A percentile compares a stretch with the other conserved stretches of the same genome.
Evolutionary conservation across 2,888 invertebrate species (phyloP).

Genomic region (Halictus quadricinctus): DNA sequence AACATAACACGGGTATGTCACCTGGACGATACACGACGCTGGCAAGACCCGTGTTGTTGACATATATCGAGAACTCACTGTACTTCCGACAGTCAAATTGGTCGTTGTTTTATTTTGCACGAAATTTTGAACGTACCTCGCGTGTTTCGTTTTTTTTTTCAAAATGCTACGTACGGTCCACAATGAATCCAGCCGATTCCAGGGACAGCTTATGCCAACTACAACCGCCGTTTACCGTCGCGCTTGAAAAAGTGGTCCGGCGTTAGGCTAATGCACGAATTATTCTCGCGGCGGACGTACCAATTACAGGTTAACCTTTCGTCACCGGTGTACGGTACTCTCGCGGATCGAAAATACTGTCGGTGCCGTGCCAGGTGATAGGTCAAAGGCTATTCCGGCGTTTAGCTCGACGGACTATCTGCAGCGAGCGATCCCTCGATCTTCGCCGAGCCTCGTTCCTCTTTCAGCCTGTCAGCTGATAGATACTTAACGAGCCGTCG

Average conservation of each 20-base stretch:
- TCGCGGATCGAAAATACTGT: constrained; percentile 46
- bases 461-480: constrained; percentile 50
- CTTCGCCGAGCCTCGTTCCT: constrained; percentile 31
- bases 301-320: constrained; percentile 59
- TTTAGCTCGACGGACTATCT: constrained; percentile 35
- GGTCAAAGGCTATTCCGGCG: constrained; percentile 60
- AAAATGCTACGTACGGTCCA: neutral
- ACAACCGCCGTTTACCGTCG: neutral
- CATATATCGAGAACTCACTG: too few relatives aligned
- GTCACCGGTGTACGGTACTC: constrained; percentile 55
- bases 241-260: neutral
- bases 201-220: neutral
- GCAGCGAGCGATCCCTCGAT: constrained; percentile 33
- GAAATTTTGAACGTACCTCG: neutral
- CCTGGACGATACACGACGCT: too few relatives aligned
- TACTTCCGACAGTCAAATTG: too few relatives aligned
- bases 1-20: too few relatives aligned
- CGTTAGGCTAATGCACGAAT: constrained; percentile 33
- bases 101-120: too few relatives aligned
- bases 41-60: too few relatives aligned
- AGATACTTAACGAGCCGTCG: constrained; percentile 65
- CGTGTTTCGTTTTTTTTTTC: neutral
- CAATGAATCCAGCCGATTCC: neutral
- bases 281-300: constrained; percentile 49
- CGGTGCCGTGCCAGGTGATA: constrained; percentile 62